Conservation (phyloP, 2,113 vertebrate species). For the Chloroceryle aenea region DNA sequence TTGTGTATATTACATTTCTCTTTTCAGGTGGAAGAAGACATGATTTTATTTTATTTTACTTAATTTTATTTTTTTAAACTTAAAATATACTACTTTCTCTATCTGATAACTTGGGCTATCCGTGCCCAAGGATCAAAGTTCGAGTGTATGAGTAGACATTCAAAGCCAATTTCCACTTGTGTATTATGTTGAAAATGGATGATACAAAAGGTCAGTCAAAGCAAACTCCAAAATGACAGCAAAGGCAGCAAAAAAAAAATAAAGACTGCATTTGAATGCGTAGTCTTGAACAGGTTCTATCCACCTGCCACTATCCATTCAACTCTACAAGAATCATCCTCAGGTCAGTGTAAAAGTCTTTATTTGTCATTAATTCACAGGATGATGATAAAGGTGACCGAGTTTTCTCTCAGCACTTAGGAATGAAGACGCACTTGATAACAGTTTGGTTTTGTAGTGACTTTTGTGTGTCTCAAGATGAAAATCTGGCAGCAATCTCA, state of each 20-base stretch:
- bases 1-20: background rate
- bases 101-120: background rate
- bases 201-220: conserved; percentile 13
- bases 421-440: background rate
- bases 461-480: background rate
- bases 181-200: background rate
- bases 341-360: background rate
- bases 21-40: background rate
- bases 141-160: background rate
- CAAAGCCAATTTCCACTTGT: background rate
- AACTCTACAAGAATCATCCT: background rate
- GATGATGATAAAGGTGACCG: background rate
- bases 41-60: too few species aligned
- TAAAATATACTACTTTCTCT: background rate
- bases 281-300: background rate
- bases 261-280: background rate
- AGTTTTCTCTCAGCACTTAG: background rate
- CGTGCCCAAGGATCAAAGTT: background rate
- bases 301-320: background rate
- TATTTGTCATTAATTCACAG: background rate
- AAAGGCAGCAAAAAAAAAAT: background rate
- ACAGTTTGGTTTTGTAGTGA: background rate
- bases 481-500: background rate
- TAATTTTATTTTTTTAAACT: background rate
- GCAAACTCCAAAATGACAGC: background rate